These are phyloP conservation scores for Heteromyza rotundicornis DNA, from an alignment of 2,888 invertebrate species.

Conservation along the genomic window DNA sequence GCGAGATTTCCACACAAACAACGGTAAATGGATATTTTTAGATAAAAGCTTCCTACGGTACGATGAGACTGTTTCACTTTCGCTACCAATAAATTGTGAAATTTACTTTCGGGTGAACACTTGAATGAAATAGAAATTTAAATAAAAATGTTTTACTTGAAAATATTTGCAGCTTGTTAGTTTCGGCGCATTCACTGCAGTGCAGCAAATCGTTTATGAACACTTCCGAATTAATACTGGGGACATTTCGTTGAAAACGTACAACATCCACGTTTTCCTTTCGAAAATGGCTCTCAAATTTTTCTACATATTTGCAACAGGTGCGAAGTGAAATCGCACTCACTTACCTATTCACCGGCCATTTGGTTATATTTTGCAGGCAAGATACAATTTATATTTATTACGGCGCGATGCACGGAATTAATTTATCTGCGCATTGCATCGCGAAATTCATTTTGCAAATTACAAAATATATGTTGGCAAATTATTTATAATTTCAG, in stretches of 20 bases:
- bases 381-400: slow-evolving; percentile 22
- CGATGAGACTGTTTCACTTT: not conserved
- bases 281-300: not conserved
- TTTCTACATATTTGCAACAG: slow-evolving; percentile 14
- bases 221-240: not conserved
- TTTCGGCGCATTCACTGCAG: not conserved
- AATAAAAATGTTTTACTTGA: too few relatives aligned
- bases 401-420: slow-evolving; percentile 18
- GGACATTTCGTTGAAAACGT: too few relatives aligned
- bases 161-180: too few relatives aligned
- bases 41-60: too few relatives aligned
- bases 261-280: not conserved
- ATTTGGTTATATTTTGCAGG: slow-evolving; percentile 6
- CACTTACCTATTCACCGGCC: not conserved
- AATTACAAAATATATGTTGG: slow-evolving; percentile 23
- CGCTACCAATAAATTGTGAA: slow-evolving; percentile 9
- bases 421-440: slow-evolving; percentile 20
- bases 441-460: slow-evolving; percentile 16
- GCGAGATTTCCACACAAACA: too few relatives aligned
- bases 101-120: too few relatives aligned
- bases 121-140: too few relatives aligned
- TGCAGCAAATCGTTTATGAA: not conserved
- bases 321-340: slow-evolving; percentile 10
- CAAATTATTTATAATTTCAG: slow-evolving; percentile 15
- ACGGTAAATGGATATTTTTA: too few relatives aligned